Percentiles rank a stretch among this genome's conserved stretches.
These are phyloP conservation scores for Eremobia ochroleuca DNA, from an alignment of 2,888 invertebrate genomes.

Conservation along the genomic window DNA sequence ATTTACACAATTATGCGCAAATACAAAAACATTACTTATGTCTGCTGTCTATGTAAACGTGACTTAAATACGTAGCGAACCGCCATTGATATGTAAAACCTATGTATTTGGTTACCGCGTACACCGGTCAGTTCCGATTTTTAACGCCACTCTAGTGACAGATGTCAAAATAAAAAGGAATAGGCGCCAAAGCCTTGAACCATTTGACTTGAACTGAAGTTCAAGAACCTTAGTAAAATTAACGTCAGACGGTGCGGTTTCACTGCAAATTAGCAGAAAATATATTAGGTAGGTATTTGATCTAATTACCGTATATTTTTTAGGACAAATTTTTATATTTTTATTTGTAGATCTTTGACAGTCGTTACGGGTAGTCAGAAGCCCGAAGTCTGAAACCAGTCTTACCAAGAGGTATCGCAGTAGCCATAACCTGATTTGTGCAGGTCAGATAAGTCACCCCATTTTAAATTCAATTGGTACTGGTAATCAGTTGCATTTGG, in stretches of 20 bases:
- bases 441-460: neutral
- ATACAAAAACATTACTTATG: constrained; percentile 45
- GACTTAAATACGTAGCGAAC: constrained; percentile 33
- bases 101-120: neutral
- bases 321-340: too few relatives aligned
- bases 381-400: neutral
- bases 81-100: constrained; percentile 38
- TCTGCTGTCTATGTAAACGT: constrained; percentile 39
- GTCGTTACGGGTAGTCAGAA: neutral
- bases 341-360: constrained; percentile 2
- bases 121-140: constrained; percentile 5
- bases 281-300: neutral
- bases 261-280: neutral
- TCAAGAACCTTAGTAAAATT: constrained; percentile 15
- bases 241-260: constrained; percentile 5
- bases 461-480: too few relatives aligned
- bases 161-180: constrained; percentile 34
- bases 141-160: constrained; percentile 11
- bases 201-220: constrained; percentile 2
- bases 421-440: neutral
- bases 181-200: constrained; percentile 27
- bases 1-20: constrained; percentile 39
- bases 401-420: neutral
- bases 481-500: too few relatives aligned
- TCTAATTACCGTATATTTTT: neutral